Base-by-base conservation (phyloP, 2,888 invertebrate species). In the Lacanobia wlatinum region DNA sequence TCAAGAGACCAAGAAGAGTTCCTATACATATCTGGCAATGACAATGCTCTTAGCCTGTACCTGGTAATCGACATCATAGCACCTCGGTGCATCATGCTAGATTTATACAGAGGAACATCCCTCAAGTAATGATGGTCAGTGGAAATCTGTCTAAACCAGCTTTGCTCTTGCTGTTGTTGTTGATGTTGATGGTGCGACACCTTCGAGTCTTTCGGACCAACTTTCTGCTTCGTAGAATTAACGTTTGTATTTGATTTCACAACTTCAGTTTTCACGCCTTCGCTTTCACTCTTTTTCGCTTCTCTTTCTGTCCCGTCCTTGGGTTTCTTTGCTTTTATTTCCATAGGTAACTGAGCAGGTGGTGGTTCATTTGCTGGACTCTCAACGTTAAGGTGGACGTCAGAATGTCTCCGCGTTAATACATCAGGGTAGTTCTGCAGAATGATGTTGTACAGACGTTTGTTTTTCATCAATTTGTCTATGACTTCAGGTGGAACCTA, bases 11-110 rank as follows among this genome's bases (percentile, higher is more conserved):
- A 98, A 97, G 98, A 97, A 6, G 98, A 98, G 89, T 98, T 98
- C 76, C 97, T 97, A 88, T 98, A 98, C 88, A 99, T 98, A 92
- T 99, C 98, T 0, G 99, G 99, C 89, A 99, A 98, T 65, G 99
- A 99, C 1, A 98, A 98, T 2, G 98, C 98, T 76, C 98, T 96
- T 55, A 98, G 94, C 70, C 97, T 97, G 92, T 98, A 98, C 76
- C 98, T 97, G 78, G 97, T 97, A 70, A 98, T 97, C 89, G 98
- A 98, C 87, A 98, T 94, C 96, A 98, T 98, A 16, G 98, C 98
- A 14, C 98, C 98, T 60, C 98, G 97, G 92, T 98, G 98, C 96
- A 98, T 98, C 82, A 98, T 97, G 0, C 97, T 98, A 87, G 98
- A 98, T 80, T 98, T 97, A 90, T 98, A 98, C n/a, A 98, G 91